Conservation (phyloP, 2,113 vertebrate species). For the Phyllopteryx taeniolatus region DNA sequence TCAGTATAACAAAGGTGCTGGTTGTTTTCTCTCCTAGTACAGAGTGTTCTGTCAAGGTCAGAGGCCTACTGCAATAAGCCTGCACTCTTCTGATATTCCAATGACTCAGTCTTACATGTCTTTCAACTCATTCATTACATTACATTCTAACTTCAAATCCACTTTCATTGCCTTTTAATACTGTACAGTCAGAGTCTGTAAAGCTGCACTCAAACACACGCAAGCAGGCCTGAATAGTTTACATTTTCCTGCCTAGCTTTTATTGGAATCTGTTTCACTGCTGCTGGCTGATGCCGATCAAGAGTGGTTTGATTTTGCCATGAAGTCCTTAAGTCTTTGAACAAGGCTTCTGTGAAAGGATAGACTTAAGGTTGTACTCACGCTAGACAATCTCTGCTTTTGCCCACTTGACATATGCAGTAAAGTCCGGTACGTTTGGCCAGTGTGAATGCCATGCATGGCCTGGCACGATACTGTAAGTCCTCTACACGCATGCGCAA, state of each 20-base stretch:
- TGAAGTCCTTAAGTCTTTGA: background rate
- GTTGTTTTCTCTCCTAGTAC: constrained; percentile 6
- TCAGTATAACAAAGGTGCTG: constrained; percentile 5
- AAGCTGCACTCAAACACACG: constrained; percentile 26
- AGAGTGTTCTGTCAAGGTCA: constrained; percentile 24
- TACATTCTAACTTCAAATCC: background rate
- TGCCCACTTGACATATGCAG: background rate
- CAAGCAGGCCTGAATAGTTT: constrained; percentile 33
- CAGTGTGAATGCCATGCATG: background rate
- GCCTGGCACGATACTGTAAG: no score
- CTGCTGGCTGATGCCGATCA: constrained; percentile 11
- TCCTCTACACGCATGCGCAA: no score
- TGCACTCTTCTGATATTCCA: constrained; percentile 2
- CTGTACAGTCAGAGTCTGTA: constrained; percentile 17
- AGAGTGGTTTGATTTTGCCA: background rate
- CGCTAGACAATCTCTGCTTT: background rate
- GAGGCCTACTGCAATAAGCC: constrained; percentile 24
- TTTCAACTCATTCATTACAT: background rate
- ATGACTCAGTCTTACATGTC: constrained; percentile 4
- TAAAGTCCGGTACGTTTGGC: background rate
- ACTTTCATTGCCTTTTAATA: constrained; percentile 20
- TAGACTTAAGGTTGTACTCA: background rate
- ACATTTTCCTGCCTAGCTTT: constrained; percentile 8
- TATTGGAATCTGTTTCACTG: constrained; percentile 24
- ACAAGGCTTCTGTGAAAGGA: background rate